Evolutionary conservation across 2,797 vertebrate species (phyloP).

Genomic region (Anguilla megastoma): DNA sequence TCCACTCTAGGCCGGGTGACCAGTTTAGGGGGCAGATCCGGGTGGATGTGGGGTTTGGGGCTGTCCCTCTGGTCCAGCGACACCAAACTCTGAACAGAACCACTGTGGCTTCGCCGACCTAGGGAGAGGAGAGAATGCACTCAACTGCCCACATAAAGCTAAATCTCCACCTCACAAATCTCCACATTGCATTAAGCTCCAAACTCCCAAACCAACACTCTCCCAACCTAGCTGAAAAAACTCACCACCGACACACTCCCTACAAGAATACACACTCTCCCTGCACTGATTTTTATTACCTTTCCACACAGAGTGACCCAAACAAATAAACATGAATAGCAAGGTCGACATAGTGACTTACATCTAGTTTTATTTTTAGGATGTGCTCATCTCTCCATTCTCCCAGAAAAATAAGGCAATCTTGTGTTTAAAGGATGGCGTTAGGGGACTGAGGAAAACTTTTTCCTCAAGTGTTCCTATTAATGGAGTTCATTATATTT

Average conservation of each 20-base stretch:
- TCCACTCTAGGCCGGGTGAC: constrained; percentile 73
- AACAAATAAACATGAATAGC: neutral
- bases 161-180: neutral
- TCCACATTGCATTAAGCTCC: neutral
- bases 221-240: neutral
- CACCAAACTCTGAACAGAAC: constrained; percentile 89
- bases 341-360: neutral
- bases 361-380: too few relatives aligned
- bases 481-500: too few relatives aligned
- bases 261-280: neutral
- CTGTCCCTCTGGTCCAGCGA: constrained; percentile 82
- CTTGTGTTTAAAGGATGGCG: too few relatives aligned
- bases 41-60: constrained; percentile 71
- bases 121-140: neutral
- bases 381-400: too few relatives aligned
- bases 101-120: constrained; percentile 92
- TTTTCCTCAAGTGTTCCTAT: too few relatives aligned
- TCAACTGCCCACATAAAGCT: neutral
- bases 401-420: too few relatives aligned
- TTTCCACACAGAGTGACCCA: neutral
- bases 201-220: neutral
- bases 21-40: constrained; percentile 81
- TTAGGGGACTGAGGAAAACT: too few relatives aligned
- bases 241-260: neutral
- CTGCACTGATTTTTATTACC: neutral